Evolutionary conservation across 2,888 invertebrate genomes (phyloP).

Genomic region (Disparrhopalites patrizii): DNA sequence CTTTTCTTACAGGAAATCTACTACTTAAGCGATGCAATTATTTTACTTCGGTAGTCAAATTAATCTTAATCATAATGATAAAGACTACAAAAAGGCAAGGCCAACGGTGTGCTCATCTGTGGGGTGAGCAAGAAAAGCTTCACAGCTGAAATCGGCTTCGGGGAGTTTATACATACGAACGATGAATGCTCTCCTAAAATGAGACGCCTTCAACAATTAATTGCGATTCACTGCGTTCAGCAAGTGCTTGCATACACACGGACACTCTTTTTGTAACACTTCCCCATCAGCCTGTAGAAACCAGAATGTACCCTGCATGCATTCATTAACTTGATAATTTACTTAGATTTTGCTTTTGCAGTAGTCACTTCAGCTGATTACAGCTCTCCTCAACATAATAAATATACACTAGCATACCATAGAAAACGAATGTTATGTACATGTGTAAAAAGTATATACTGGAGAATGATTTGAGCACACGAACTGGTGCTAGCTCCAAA

Average conservation of each 20-base stretch:
- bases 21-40: constrained; percentile 11
- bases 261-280: no score
- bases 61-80: constrained; percentile 24
- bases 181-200: neutral
- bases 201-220: constrained; percentile 6
- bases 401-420: no score
- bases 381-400: no score
- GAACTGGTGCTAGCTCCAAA: no score
- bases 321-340: constrained; percentile 2
- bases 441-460: no score
- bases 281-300: no score
- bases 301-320: neutral
- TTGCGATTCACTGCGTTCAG: no score
- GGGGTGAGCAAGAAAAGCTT: neutral
- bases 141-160: neutral
- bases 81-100: constrained; percentile 11
- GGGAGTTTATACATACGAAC: neutral
- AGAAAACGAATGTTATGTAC: no score
- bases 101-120: constrained; percentile 8
- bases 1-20: constrained; percentile 22
- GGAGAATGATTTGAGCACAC: no score
- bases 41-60: constrained; percentile 22
- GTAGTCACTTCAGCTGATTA: no score
- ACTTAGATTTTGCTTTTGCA: no score
- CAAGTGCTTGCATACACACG: no score